phyloP scores from a whole-genome alignment of 2,888 invertebrate genomes.

The Eilema sororculum region DNA sequence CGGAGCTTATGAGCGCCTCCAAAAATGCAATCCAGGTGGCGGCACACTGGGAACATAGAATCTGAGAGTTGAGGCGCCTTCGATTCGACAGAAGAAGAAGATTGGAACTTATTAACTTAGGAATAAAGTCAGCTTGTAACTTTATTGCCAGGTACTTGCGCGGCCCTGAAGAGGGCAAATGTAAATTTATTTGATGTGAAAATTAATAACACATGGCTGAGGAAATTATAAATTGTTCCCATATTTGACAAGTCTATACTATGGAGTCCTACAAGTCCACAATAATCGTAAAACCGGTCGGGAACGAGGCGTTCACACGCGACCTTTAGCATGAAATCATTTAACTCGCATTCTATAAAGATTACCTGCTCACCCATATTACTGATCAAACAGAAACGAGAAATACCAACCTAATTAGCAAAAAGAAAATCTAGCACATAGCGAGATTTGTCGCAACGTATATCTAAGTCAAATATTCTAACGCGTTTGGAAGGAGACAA shows the following conservation, averaged over 20 bases:
- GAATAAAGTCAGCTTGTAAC: too few species aligned
- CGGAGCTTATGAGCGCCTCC: too few species aligned
- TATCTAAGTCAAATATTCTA: constrained; percentile 22
- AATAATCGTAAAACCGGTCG: background rate
- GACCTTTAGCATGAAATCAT: background rate
- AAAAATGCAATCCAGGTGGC: too few species aligned
- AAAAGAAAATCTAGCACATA: background rate
- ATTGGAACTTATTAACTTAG: too few species aligned
- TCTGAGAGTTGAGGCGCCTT: too few species aligned
- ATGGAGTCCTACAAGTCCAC: background rate
- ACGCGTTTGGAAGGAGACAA: constrained; percentile 36
- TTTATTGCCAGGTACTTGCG: too few species aligned
- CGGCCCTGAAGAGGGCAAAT: too few species aligned
- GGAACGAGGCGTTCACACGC: background rate
- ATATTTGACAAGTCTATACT: background rate
- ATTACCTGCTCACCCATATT: background rate
- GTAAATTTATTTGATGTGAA: too few species aligned
- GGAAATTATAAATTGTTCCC: background rate
- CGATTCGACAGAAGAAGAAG: too few species aligned
- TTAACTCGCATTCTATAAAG: background rate
- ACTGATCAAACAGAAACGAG: background rate
- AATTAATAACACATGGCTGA: too few species aligned
- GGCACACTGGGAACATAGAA: too few species aligned
- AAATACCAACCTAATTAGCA: background rate
- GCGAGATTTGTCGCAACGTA: constrained; percentile 15